Conservation (phyloP, 2,888 invertebrate species). For the Mesoligia furuncula region DNA sequence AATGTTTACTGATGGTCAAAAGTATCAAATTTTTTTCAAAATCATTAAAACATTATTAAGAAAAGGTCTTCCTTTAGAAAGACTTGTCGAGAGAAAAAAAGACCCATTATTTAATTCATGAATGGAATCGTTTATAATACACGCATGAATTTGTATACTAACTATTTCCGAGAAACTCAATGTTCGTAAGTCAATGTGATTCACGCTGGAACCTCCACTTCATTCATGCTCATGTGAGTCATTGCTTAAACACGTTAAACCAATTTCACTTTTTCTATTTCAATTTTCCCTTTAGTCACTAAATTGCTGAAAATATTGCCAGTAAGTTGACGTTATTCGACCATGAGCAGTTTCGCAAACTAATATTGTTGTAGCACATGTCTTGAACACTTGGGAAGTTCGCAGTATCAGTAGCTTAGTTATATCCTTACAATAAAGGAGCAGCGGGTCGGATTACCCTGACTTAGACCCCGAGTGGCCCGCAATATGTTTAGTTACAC, state of each 20-base stretch:
- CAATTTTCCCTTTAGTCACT: conserved; percentile 25
- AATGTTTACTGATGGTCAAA: neutral
- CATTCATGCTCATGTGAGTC: conserved; percentile 40
- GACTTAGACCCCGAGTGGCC: conserved; percentile 78
- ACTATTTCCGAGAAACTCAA: conserved; percentile 11
- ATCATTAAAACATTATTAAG: neutral
- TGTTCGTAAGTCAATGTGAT: conserved; percentile 36
- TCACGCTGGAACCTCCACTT: conserved; percentile 43
- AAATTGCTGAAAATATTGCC: conserved; percentile 3
- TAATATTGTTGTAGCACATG: conserved; percentile 50
- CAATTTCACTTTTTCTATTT: conserved; percentile 23
- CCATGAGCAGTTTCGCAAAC: conserved; percentile 12
- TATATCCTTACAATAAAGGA: conserved; percentile 79
- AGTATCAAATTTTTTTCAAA: neutral
- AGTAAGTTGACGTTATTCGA: neutral
- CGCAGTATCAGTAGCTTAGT: conserved; percentile 66
- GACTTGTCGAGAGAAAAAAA: neutral
- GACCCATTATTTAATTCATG: conserved; percentile 16
- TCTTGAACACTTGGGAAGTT: conserved; percentile 62
- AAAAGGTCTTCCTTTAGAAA: neutral
- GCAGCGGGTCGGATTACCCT: conserved; percentile 80
- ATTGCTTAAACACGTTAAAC: conserved; percentile 29
- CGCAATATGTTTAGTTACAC: conserved; percentile 83
- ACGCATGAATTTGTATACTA: conserved; percentile 17
- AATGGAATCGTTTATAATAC: conserved; percentile 5